Conservation (phyloP, 1,140 invertebrate species). For the Lasaia peninsularis region DNA sequence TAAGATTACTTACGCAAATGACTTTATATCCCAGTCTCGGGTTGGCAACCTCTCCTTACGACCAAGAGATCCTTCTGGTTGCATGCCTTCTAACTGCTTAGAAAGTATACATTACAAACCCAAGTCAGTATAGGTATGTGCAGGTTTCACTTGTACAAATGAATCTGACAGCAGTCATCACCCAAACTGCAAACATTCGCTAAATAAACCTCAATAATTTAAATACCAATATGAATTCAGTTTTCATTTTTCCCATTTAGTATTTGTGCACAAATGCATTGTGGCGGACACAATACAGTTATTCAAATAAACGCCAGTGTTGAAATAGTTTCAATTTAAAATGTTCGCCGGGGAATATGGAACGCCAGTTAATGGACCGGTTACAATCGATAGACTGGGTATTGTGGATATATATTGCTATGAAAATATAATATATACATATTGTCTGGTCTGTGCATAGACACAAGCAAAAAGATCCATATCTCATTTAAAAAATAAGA, state of each 20-base stretch:
- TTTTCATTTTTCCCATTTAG: constrained; percentile 14
- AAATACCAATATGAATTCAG: constrained; percentile 12
- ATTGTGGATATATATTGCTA: not conserved
- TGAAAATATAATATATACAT: too few species aligned
- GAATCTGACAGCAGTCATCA: not conserved
- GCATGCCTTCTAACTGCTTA: too few species aligned
- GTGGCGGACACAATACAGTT: constrained; percentile 16
- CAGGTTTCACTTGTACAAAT: too few species aligned
- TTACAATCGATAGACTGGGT: not conserved
- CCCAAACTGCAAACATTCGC: not conserved
- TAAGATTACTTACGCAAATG: too few species aligned
- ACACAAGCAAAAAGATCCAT: too few species aligned
- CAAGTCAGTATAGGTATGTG: too few species aligned
- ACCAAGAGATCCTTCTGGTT: too few species aligned
- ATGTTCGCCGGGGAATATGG: constrained; percentile 13
- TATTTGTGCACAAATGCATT: constrained; percentile 18
- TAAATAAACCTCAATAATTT: not conserved
- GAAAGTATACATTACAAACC: too few species aligned
- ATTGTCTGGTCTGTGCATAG: too few species aligned
- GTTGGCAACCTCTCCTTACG: too few species aligned
- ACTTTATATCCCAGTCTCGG: too few species aligned
- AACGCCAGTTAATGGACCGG: not conserved
- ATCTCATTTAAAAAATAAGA: too few species aligned
- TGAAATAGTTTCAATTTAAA: constrained; percentile 27
- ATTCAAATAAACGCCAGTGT: constrained; percentile 18